Evolutionary conservation across 1,140 invertebrate species (phyloP).

Genomic region (Hycleus cichorii): DNA sequence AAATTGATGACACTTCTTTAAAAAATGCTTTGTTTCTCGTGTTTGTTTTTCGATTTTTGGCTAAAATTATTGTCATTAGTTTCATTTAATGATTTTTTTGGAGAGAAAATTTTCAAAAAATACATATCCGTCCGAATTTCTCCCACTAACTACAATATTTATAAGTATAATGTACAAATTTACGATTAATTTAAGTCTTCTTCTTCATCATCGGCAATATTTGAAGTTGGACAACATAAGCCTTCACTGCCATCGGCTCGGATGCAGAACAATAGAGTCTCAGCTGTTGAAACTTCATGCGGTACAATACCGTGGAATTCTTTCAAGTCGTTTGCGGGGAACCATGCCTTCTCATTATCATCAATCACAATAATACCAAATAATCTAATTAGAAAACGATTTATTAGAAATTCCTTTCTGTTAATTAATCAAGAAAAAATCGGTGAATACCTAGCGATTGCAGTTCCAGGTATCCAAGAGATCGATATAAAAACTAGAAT

Average conservation of each 20-base stretch:
- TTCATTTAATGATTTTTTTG: not conserved
- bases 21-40: no score
- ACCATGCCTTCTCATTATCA: constrained; percentile 88
- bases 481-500: constrained; percentile 71
- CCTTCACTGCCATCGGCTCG: constrained; percentile 73
- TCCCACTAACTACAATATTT: not conserved
- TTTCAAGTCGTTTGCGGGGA: constrained; percentile 77
- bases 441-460: constrained; percentile 61
- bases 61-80: not conserved
- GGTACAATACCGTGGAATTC: constrained; percentile 81
- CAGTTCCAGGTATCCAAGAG: constrained; percentile 80
- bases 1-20: no score
- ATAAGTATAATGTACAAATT: not conserved
- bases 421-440: not conserved
- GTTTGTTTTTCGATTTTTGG: not conserved
- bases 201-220: constrained; percentile 57
- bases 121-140: no score
- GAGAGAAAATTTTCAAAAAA: no score
- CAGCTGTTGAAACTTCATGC: constrained; percentile 69
- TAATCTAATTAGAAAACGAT: constrained; percentile 46
- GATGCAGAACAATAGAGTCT: constrained; percentile 77
- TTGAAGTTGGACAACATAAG: constrained; percentile 69
- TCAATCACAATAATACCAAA: constrained; percentile 73
- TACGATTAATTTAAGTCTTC: constrained; percentile 35
- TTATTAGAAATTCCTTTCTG: not conserved